Evolutionary conservation across 2,113 vertebrate species (phyloP), one percentile per base, ranked within the genome.

Genomic region (Dunckerocampus dactyliophorus): DNA sequence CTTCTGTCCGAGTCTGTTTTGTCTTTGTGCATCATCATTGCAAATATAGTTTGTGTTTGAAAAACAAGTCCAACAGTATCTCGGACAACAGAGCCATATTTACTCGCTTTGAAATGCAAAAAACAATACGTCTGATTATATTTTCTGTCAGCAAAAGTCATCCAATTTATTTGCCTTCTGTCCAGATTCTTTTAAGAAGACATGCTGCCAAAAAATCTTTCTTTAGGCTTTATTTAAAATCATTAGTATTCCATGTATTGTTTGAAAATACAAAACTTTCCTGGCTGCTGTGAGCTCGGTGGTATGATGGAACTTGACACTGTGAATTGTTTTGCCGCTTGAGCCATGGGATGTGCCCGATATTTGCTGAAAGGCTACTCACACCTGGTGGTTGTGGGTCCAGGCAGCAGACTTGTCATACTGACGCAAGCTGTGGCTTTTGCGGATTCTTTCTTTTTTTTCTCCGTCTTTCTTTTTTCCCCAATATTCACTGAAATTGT

Each of bases 401-500:
- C 75, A 58, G 79, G 74, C 79, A 77, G 75, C 76, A 76, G 68
- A 77, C 72, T 59, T 81, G 80, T 82, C 82, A 83, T 65, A 79
- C 74, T 87, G 85, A 85, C 62, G 68, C 71, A 0, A 76, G 77
- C 71, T 63, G 50, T 7, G 24, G 74, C 85, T 87, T 89, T 87
- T 87, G n/a, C n/a, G n/a, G n/a, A n/a, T n/a, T n/a, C n/a, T n/a
- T n/a, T n/a, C 80, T 88, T 83, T 77, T 87, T 82, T 80, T 72
- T 80, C 72, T 5, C 1, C 1, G 22, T 39, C 34, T 21, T 42
- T 4, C 12, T 15, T 55, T 19, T 19, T 19, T 6, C 2, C 8
- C 24, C 31, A 81, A 82, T 76, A 82, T 83, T 82, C 54, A 42
- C 77, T 69, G 78, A 87, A 84, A 86, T 87, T 83, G 82, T 91